phyloP scores from a whole-genome alignment of 2,888 invertebrate species.

The Beris chalybata region DNA sequence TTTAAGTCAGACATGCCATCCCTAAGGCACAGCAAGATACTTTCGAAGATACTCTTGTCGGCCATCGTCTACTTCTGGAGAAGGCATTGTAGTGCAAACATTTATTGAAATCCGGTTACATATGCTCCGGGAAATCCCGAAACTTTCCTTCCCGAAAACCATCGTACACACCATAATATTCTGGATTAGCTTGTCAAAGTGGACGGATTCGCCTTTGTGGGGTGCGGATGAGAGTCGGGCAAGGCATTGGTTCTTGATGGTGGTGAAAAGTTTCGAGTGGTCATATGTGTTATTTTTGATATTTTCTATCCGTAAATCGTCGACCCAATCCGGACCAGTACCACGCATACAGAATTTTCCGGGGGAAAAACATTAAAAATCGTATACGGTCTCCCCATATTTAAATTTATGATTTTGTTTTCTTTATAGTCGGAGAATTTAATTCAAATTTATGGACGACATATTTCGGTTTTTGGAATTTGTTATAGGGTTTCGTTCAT shows the following conservation, averaged over 20 bases:
- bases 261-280: constrained; percentile 27
- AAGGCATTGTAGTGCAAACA: constrained; percentile 40
- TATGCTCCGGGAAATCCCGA: constrained; percentile 39
- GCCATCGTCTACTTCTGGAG: constrained; percentile 22
- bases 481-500: constrained; percentile 10
- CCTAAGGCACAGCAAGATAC: constrained; percentile 32
- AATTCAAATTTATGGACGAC: constrained; percentile 52
- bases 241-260: constrained; percentile 13
- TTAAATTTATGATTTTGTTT: constrained; percentile 53
- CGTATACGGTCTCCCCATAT: constrained; percentile 41
- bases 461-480: constrained; percentile 46
- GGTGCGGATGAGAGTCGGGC: constrained; percentile 28
- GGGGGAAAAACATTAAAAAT: constrained; percentile 30
- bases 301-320: constrained; percentile 3
- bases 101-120: constrained; percentile 41
- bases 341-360: not conserved
- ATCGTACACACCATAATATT: constrained; percentile 34
- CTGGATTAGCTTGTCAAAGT: constrained; percentile 39
- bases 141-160: constrained; percentile 34
- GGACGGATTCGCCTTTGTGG: constrained; percentile 26
- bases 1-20: constrained; percentile 28
- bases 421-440: constrained; percentile 45
- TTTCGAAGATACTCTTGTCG: constrained; percentile 20
- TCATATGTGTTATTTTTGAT: constrained; percentile 21
- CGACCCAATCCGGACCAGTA: too few relatives aligned